Evolutionary conservation across 2,797 vertebrate genomes (phyloP).

Genomic region (Rousettus madagascariensis): DNA sequence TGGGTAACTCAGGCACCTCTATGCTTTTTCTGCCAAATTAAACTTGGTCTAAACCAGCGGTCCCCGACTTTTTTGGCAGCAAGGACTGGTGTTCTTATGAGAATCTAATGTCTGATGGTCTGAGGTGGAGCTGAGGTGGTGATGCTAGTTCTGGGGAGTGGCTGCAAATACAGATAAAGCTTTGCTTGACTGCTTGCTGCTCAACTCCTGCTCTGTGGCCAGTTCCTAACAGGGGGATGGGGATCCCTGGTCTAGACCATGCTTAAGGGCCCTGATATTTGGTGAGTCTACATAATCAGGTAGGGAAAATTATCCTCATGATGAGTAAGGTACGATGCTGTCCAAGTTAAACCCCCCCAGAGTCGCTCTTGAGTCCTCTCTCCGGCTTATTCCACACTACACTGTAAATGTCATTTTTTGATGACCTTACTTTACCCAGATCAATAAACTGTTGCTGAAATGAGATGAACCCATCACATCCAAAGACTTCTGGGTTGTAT

Average conservation of each 20-base stretch:
- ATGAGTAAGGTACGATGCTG: background rate
- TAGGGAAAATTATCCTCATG: background rate
- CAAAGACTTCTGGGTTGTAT: background rate
- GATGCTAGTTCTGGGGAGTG: too few relatives aligned
- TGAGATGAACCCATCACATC: background rate
- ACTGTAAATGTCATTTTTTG: background rate
- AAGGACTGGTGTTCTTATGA: too few relatives aligned
- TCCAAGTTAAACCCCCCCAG: background rate
- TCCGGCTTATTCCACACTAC: background rate
- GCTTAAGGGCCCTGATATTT: rapidly evolving
- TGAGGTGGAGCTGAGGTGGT: too few relatives aligned
- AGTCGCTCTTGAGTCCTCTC: background rate
- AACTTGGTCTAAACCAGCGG: background rate
- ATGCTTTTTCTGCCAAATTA: background rate
- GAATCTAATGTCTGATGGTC: too few relatives aligned
- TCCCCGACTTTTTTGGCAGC: too few relatives aligned
- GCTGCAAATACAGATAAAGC: too few relatives aligned
- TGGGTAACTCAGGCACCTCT: background rate
- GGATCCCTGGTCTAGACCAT: too few relatives aligned
- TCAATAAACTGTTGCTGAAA: background rate
- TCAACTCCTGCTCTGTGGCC: too few relatives aligned
- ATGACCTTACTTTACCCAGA: background rate
- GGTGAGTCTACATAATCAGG: background rate
- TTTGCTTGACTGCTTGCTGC: too few relatives aligned
- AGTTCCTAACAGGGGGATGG: too few relatives aligned